Evolutionary conservation across 2,888 invertebrate genomes (phyloP).

Genomic region (Leptinotarsa haldemani): DNA sequence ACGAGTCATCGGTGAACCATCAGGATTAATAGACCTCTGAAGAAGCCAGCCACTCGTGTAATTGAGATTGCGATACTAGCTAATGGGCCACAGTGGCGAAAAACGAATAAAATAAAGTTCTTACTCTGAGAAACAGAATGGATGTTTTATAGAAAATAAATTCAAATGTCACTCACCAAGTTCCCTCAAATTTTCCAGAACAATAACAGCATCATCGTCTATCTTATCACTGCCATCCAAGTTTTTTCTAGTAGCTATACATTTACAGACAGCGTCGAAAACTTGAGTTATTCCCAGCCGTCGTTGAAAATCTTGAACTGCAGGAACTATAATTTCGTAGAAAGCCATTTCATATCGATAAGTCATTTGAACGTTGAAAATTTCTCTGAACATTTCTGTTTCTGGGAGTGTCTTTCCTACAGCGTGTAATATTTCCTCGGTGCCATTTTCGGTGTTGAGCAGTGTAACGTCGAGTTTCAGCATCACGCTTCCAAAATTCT

Average conservation of each 20-base stretch:
- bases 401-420: constrained; percentile 44
- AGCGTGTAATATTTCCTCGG: constrained; percentile 58
- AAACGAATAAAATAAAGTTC: no score
- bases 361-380: constrained; percentile 68
- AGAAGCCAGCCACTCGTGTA: no score
- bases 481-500: constrained; percentile 72
- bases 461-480: constrained; percentile 55
- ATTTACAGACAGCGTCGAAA: constrained; percentile 61
- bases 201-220: constrained; percentile 67
- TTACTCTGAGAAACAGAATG: no score
- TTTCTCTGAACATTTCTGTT: constrained; percentile 51
- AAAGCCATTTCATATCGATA: constrained; percentile 69
- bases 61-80: no score
- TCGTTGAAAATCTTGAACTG: constrained; percentile 63
- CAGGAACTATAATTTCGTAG: constrained; percentile 66
- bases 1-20: no score
- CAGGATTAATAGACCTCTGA: no score
- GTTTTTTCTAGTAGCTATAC: constrained; percentile 52
- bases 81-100: no score
- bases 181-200: constrained; percentile 67
- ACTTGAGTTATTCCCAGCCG: constrained; percentile 61
- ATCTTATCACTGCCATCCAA: constrained; percentile 55
- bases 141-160: not conserved
- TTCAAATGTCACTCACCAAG: constrained; percentile 20
- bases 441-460: constrained; percentile 16